phyloP scores from a whole-genome alignment of 1,140 invertebrate species.

The Lasioglossum baleicum region DNA sequence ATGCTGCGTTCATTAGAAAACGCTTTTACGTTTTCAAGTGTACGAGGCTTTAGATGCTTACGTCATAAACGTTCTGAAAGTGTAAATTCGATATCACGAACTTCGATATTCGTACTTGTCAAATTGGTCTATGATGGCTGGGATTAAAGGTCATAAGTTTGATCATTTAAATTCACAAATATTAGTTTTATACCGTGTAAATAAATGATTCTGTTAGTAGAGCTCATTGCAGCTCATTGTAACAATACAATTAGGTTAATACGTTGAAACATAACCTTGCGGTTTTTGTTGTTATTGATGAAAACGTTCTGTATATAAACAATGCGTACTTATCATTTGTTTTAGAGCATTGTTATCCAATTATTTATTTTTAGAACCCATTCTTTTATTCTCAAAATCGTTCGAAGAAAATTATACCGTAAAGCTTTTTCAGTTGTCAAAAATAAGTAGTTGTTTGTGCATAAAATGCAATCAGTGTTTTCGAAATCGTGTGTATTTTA shows the following conservation, averaged over 20 bases:
- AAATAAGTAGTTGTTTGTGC: neutral
- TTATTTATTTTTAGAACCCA: neutral
- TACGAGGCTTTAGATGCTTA: conserved; percentile 30
- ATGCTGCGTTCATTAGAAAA: neutral
- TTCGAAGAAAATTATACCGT: neutral
- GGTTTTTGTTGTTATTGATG: conserved; percentile 35
- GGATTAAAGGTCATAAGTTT: conserved; percentile 72
- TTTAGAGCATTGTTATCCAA: neutral
- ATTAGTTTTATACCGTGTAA: neutral
- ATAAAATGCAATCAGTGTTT: neutral
- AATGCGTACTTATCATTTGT: neutral
- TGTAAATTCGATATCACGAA: conserved; percentile 20
- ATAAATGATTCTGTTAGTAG: conserved; percentile 1
- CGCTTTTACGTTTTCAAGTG: neutral
- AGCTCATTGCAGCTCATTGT: conserved; percentile 1
- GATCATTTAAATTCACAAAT: conserved; percentile 18
- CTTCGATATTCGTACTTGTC: conserved; percentile 56
- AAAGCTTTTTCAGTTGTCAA: neutral
- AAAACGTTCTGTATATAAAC: conserved; percentile 26
- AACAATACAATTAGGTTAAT: conserved; percentile 14
- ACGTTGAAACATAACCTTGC: conserved; percentile 58
- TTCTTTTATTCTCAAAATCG: neutral
- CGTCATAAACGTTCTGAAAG: conserved; percentile 46
- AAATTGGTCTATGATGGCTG: conserved; percentile 73
- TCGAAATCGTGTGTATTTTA: neutral